phyloP scores from a whole-genome alignment of 1,140 invertebrate genomes.

The Megathymus violae region DNA sequence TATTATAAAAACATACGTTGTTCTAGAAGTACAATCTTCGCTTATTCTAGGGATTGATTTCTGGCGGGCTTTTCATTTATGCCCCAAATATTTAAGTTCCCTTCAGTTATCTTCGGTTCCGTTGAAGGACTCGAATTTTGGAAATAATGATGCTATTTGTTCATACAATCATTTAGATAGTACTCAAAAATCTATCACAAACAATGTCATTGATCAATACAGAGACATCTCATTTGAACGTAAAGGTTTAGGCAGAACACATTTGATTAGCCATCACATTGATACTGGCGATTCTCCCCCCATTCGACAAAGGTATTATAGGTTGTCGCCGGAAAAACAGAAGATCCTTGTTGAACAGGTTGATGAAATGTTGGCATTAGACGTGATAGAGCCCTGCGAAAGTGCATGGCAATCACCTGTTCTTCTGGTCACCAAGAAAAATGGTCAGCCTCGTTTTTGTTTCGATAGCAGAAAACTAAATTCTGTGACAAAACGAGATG shows the following conservation, averaged over 20 bases:
- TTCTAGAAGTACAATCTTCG: conserved; percentile 29
- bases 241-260: conserved; percentile 39
- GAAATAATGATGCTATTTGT: conserved; percentile 9
- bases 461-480: conserved; percentile 43
- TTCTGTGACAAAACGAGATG: conserved; percentile 38
- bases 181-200: conserved; percentile 25
- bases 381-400: conserved; percentile 37
- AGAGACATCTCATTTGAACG: conserved; percentile 39
- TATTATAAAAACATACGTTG: conserved; percentile 28
- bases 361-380: conserved; percentile 35
- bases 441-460: conserved; percentile 34
- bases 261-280: conserved; percentile 37
- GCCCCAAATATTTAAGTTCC: conserved; percentile 5
- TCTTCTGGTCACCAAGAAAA: conserved; percentile 33
- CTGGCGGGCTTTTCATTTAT: conserved; percentile 31
- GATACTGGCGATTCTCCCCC: conserved; percentile 42
- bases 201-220: conserved; percentile 36
- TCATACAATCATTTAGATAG: conserved; percentile 24
- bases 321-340: conserved; percentile 43
- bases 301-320: conserved; percentile 45
- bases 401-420: conserved; percentile 40
- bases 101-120: too few species aligned
- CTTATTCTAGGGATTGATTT: conserved; percentile 25
- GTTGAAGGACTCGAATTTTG: not conserved
- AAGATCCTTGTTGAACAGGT: conserved; percentile 24